These are phyloP conservation scores for Ceratosolen fusciceps DNA, from an alignment of 1,140 invertebrate species.

Conservation along the genomic window DNA sequence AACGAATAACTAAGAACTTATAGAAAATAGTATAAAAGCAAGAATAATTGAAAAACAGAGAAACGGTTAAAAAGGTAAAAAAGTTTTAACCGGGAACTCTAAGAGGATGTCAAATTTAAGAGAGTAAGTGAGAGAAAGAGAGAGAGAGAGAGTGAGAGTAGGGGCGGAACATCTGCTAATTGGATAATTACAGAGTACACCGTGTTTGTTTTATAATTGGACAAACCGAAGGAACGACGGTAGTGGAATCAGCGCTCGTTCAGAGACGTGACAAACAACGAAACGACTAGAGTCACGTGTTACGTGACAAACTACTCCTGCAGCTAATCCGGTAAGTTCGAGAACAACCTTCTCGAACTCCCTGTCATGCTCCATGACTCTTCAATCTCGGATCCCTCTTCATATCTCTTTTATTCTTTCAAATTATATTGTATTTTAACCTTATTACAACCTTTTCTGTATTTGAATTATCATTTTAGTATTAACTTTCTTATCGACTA, in stretches of 20 bases:
- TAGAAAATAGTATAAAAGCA: neutral
- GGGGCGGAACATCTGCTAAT: conserved; percentile 65
- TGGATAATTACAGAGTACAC: conserved; percentile 71
- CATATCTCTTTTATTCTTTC: neutral
- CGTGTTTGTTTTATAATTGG: conserved; percentile 72
- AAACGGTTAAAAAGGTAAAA: neutral
- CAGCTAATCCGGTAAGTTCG: conserved; percentile 62
- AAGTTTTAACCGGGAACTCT: neutral
- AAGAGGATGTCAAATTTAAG: neutral
- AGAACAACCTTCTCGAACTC: conserved; percentile 47
- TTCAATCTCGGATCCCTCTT: conserved; percentile 18
- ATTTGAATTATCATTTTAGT: neutral
- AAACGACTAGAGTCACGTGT: conserved; percentile 69
- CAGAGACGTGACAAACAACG: conserved; percentile 70
- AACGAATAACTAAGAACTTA: neutral
- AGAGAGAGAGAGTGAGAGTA: conserved; percentile 23
- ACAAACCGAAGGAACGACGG: conserved; percentile 61
- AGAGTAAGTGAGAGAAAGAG: too few species aligned
- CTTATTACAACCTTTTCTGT: neutral
- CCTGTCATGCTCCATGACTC: conserved; percentile 47
- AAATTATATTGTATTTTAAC: neutral
- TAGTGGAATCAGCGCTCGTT: conserved; percentile 47
- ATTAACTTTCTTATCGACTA: too few species aligned
- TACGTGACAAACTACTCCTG: conserved; percentile 71
- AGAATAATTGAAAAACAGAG: neutral